These are phyloP conservation scores for Eugnorisma glareosa DNA, from an alignment of 2,888 invertebrate species.

Conservation along the genomic window DNA sequence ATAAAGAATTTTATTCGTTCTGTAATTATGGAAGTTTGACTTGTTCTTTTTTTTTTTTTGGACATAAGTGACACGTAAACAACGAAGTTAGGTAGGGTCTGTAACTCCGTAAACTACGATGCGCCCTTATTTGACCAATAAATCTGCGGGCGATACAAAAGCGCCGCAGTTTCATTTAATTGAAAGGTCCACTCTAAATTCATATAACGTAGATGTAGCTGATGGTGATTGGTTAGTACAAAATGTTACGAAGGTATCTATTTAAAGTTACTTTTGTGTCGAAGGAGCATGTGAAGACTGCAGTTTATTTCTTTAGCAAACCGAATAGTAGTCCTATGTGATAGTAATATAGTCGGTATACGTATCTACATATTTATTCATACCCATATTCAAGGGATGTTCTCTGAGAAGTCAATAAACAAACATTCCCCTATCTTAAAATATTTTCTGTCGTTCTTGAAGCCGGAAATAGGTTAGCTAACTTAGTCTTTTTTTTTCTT, in stretches of 20 bases:
- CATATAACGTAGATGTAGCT: background rate
- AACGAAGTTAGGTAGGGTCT: background rate
- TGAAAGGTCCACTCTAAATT: background rate
- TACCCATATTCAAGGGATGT: background rate
- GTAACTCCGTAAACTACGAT: background rate
- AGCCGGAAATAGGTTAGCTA: background rate
- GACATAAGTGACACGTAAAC: background rate
- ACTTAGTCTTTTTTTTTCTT: too few species aligned
- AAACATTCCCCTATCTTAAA: background rate
- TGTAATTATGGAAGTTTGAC: background rate
- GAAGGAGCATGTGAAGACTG: background rate
- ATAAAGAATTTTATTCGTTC: background rate
- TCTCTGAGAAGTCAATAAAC: background rate
- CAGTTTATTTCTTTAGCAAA: background rate
- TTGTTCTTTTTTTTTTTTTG: background rate
- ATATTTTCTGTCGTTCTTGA: background rate
- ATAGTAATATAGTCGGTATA: background rate
- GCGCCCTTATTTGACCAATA: constrained; percentile 4
- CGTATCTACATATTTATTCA: background rate
- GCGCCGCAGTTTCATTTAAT: background rate
- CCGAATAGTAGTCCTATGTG: background rate
- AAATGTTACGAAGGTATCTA: background rate
- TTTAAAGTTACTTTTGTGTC: background rate
- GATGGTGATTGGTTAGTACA: background rate
- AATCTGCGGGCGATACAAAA: constrained; percentile 8